These are phyloP conservation scores for Drosophila melanosoma DNA, from an alignment of 2,888 invertebrate genomes.

Conservation along the genomic window DNA sequence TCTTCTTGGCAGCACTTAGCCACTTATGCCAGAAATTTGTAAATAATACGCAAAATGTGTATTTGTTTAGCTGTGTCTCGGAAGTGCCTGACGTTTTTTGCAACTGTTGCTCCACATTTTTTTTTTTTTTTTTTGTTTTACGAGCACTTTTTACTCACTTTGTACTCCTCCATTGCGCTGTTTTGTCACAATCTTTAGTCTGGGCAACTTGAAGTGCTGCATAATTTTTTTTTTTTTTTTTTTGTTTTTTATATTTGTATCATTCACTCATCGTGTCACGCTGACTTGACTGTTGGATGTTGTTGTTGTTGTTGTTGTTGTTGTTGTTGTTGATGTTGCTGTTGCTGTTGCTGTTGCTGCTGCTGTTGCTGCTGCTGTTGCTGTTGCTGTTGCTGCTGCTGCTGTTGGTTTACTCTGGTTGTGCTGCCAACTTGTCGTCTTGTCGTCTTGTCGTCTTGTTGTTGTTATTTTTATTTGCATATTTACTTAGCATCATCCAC, in stretches of 20 bases:
- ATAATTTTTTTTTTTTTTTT: conserved; percentile 41
- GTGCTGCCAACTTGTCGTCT: conserved; percentile 53
- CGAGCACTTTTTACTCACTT: conserved; percentile 17
- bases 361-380: conserved; percentile 6
- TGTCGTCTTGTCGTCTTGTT: conserved; percentile 46
- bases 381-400: neutral
- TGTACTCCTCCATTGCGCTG: conserved; percentile 14
- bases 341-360: conserved; percentile 6
- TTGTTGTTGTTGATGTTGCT: neutral
- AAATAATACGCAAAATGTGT: conserved; percentile 26
- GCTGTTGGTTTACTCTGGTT: conserved; percentile 28
- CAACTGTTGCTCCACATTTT: conserved; percentile 35
- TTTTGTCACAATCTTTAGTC: conserved; percentile 36
- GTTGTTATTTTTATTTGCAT: conserved; percentile 70
- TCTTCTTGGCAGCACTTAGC: conserved; percentile 4
- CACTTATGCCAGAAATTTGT: conserved; percentile 4
- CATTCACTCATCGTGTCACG: conserved; percentile 74
- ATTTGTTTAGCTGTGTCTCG: conserved; percentile 20
- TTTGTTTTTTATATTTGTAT: conserved; percentile 45
- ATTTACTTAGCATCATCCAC: conserved; percentile 63
- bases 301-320: conserved; percentile 17
- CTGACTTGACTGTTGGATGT: conserved; percentile 45
- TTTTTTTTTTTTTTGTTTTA: conserved; percentile 32
- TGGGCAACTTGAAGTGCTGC: conserved; percentile 19
- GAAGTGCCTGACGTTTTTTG: conserved; percentile 21